phyloP scores from a whole-genome alignment of 2,113 vertebrate species.

The Lepus americanus region DNA sequence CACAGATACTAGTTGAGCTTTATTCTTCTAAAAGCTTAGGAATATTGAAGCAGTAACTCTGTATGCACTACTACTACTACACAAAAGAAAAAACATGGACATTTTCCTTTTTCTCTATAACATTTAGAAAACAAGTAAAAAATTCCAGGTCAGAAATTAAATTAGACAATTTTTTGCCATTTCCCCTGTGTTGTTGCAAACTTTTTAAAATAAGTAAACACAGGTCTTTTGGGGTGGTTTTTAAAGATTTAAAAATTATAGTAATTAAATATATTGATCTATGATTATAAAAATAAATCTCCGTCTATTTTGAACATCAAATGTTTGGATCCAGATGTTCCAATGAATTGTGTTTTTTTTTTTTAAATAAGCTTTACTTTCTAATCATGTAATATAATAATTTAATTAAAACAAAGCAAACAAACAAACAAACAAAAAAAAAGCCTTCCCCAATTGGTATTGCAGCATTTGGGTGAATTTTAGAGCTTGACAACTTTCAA shows the following conservation, averaged over 20 bases:
- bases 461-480: slow-evolving; percentile 47
- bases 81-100: background rate
- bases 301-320: background rate
- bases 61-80: slow-evolving; percentile 8
- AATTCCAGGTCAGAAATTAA: slow-evolving; percentile 46
- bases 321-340: background rate
- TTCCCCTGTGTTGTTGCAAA: background rate
- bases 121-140: slow-evolving; percentile 51
- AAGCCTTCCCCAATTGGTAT: background rate
- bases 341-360: background rate
- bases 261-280: slow-evolving; percentile 30
- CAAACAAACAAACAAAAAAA: slow-evolving; percentile 12
- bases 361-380: slow-evolving; percentile 39
- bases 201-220: slow-evolving; percentile 9
- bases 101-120: background rate
- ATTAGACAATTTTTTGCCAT: background rate
- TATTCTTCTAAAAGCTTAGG: slow-evolving; percentile 9
- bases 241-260: background rate
- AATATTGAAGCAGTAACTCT: background rate
- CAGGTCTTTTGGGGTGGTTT: background rate
- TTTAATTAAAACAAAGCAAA: slow-evolving; percentile 57
- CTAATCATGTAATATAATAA: slow-evolving; percentile 22
- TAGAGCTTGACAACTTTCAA: slow-evolving; percentile 62
- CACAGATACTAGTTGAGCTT: slow-evolving; percentile 46
- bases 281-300: background rate